These are phyloP conservation scores for Gryllus longicercus DNA, from an alignment of 2,888 invertebrate species.

Conservation along the genomic window DNA sequence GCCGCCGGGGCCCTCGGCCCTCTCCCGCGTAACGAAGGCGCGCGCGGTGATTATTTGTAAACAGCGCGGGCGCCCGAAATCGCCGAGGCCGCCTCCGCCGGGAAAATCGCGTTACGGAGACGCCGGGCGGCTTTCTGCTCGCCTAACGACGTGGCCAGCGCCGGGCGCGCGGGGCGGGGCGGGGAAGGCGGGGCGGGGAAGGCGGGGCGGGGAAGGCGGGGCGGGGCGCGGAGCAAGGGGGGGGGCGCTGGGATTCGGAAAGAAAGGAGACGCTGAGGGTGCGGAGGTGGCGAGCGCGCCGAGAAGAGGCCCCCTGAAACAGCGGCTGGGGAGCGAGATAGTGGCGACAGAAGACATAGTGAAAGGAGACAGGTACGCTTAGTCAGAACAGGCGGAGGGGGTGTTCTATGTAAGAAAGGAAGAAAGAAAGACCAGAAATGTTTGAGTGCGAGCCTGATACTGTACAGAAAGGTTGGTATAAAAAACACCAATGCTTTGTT, in stretches of 20 bases:
- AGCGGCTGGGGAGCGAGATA: not conserved
- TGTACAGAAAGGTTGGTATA: no score
- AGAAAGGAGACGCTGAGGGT: not conserved
- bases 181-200: no score
- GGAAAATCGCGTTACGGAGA: not conserved
- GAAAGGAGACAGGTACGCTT: no score
- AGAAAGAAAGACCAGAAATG: no score
- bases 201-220: no score
- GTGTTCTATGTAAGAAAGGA: no score
- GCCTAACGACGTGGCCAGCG: not conserved
- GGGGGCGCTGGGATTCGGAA: not conserved
- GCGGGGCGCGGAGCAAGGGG: no score
- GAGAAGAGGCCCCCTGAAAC: not conserved
- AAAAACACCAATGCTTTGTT: no score
- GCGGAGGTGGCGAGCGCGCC: not conserved
- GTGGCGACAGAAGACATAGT: no score
- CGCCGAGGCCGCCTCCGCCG: not conserved
- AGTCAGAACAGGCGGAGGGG: no score
- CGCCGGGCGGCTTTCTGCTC: not conserved
- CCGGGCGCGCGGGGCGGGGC: no score
- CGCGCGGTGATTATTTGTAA: conserved; percentile 10
- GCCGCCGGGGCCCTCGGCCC: not conserved
- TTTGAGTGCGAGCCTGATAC: no score
- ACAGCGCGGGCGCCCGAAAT: conserved; percentile 6
- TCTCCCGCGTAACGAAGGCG: not conserved